Evolutionary conservation across 2,888 invertebrate species (phyloP).

Genomic region (Lutraria lutraria): DNA sequence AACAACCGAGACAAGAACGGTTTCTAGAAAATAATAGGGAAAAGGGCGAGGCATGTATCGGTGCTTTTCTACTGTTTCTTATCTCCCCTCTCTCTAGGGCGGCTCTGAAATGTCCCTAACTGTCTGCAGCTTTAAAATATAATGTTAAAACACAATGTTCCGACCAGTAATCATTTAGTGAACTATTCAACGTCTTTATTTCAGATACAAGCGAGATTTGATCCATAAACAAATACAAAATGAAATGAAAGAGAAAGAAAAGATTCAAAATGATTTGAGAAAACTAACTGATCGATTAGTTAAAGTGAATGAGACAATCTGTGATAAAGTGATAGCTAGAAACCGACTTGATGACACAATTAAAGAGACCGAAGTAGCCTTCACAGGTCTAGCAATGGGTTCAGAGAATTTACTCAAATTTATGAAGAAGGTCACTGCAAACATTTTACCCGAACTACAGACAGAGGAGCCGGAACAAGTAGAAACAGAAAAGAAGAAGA

Average conservation of each 20-base stretch:
- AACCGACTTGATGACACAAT: constrained; percentile 59
- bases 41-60: too few relatives aligned
- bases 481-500: constrained; percentile 50
- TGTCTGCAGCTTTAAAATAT: too few relatives aligned
- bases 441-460: constrained; percentile 54
- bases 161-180: too few relatives aligned
- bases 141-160: too few relatives aligned
- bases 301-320: constrained; percentile 60
- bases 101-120: too few relatives aligned
- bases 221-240: constrained; percentile 59
- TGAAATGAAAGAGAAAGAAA: constrained; percentile 62
- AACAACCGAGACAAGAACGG: too few relatives aligned
- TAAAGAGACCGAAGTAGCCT: constrained; percentile 56
- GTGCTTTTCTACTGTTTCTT: too few relatives aligned
- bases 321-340: constrained; percentile 63
- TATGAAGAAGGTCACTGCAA: constrained; percentile 62
- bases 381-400: constrained; percentile 56
- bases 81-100: too few relatives aligned
- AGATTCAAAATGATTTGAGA: constrained; percentile 62
- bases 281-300: constrained; percentile 56
- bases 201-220: constrained; percentile 59
- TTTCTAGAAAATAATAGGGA: too few relatives aligned
- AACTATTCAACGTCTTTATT: neutral
- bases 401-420: constrained; percentile 61
- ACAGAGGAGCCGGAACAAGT: constrained; percentile 20